Percentiles rank a stretch among this genome's conserved stretches.
Evolutionary conservation across 2,113 vertebrate genomes (phyloP).

Genomic region (Gila orcuttii): DNA sequence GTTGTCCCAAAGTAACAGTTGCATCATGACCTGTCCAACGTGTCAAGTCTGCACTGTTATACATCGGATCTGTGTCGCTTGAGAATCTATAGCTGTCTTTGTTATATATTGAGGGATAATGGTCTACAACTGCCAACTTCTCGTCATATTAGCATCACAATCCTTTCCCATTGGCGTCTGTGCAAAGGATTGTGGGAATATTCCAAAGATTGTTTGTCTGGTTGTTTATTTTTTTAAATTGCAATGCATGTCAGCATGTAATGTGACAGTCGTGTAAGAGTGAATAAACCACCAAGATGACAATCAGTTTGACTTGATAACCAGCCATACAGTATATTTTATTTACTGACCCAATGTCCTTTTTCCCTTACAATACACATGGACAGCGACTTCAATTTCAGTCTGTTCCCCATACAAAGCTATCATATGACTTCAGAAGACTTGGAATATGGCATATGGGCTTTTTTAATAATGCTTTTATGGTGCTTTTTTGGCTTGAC

Average conservation of each 20-base stretch:
- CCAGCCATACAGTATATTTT: neutral
- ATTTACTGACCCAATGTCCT: neutral
- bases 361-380: neutral
- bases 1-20: neutral
- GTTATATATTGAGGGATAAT: neutral
- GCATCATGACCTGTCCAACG: conserved; percentile 17
- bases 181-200: neutral
- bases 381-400: neutral
- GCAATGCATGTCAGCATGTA: neutral
- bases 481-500: neutral
- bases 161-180: neutral
- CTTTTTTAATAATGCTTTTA: neutral
- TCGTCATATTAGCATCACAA: neutral
- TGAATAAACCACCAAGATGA: neutral
- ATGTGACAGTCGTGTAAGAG: neutral
- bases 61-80: neutral
- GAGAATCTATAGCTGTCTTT: neutral
- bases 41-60: neutral
- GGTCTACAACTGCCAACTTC: neutral
- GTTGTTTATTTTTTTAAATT: neutral
- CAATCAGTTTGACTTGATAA: neutral
- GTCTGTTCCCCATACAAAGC: neutral
- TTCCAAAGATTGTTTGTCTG: neutral
- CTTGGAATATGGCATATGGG: neutral
- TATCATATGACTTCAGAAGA: neutral